Base-by-base conservation (phyloP, 2,113 vertebrate species). In the Chlorocebus sabaeus region DNA sequence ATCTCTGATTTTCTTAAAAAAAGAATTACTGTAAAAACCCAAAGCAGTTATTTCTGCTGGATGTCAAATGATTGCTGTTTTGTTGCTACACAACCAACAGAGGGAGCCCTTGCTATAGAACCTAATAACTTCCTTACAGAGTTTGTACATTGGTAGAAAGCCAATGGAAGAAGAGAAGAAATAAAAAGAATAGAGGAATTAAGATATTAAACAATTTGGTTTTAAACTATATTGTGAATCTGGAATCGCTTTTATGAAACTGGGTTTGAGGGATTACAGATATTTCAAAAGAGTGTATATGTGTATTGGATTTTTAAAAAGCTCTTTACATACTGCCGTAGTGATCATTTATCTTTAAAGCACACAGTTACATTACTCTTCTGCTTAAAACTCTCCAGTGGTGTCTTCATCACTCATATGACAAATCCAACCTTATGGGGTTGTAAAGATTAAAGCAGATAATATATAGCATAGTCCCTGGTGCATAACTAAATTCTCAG, bases 71-170 rank as follows among this genome's bases (percentile, higher is more conserved):
- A 18, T 81, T 64, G 72, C 67, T 95, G 68, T 96, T 83, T 89
- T 90, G 67, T 84, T 93, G 95, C 57, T 90, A 76, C n/a, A 35
- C 57, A 67, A 35, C 90, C 97, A 97, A 94, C 81, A 98, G 97
- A 95, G 95, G 98, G 93, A 96, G 93, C 81, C 45, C 85, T 92
- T 78, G 95, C 75, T 43, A 85, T 27, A 96, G 97, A 97, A 90
- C 85, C 72, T 91, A 76, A 70, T 10, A 72, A 81, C 80, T 96
- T 86, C 50, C 72, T 70, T 52, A 84, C 8, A 70, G 40, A 72
- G 80, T 89, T 73, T 89, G 45, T 80, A 22, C 10, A 8, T 68
- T 40, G 43, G 70, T 67, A 43, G 84, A 50, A 89, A 50, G 38
- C n/a, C 57, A 45, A 16, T 7, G 84, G 67, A 79, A 86, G 64